A percentile compares a stretch with the other conserved stretches of the same genome.
Conservation (phyloP, 1,140 invertebrate species). For the Habropoda laboriosa region DNA sequence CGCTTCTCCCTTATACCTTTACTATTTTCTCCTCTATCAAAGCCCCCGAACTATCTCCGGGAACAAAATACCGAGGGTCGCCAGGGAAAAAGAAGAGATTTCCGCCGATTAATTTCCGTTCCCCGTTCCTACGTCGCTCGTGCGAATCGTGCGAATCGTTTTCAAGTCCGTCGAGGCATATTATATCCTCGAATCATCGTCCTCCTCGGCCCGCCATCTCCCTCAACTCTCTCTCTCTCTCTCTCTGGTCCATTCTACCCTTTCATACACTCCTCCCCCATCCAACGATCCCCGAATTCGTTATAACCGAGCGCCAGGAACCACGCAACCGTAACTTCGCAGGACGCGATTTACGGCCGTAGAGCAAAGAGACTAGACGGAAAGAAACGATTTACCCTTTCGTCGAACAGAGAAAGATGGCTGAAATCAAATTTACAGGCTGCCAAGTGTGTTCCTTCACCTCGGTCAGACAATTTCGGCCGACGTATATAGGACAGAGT, state of each 20-base stretch:
- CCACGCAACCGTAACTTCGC: constrained; percentile 62
- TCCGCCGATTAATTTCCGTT: constrained; percentile 59
- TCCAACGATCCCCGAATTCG: constrained; percentile 60
- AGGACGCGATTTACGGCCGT: constrained; percentile 50
- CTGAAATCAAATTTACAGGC: constrained; percentile 62
- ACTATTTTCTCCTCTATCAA: not conserved
- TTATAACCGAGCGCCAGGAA: constrained; percentile 56
- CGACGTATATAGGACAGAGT: too few species aligned
- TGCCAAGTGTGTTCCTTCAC: constrained; percentile 50
- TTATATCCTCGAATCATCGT: constrained; percentile 55
- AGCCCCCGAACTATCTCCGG: constrained; percentile 9
- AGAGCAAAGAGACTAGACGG: not conserved
- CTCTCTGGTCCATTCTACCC: constrained; percentile 10
- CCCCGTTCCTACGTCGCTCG: constrained; percentile 20
- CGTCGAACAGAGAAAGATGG: constrained; percentile 46
- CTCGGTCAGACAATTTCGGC: not conserved
- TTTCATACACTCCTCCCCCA: constrained; percentile 35
- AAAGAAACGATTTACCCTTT: not conserved
- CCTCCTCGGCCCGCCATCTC: constrained; percentile 4
- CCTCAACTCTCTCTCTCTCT: not conserved
- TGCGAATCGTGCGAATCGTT: constrained; percentile 24
- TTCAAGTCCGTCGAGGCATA: constrained; percentile 52
- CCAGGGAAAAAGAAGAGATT: constrained; percentile 32
- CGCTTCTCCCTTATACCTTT: too few species aligned
- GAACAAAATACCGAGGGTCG: constrained; percentile 33